phyloP scores from a whole-genome alignment of 2,797 vertebrate genomes.

The Acropternis orthonyx region DNA sequence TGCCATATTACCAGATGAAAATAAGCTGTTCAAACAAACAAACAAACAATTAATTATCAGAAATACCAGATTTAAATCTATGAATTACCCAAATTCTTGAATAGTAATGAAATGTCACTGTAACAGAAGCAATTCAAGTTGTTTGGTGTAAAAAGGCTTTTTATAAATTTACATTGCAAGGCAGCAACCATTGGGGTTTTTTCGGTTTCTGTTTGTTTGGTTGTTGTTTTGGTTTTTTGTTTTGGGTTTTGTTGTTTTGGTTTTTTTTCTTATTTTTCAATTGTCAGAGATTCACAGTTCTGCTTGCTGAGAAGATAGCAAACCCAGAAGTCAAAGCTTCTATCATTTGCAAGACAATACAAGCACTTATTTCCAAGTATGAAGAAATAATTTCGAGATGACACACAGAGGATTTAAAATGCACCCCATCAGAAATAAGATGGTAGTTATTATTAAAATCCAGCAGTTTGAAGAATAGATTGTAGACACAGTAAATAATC shows the following conservation, averaged over 20 bases:
- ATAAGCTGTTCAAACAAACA: neutral
- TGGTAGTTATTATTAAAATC: neutral
- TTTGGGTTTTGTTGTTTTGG: neutral
- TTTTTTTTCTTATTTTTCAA: neutral
- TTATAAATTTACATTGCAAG: neutral
- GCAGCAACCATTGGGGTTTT: rapidly evolving
- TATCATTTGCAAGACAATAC: neutral
- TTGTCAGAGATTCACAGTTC: neutral
- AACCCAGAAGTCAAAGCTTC: neutral
- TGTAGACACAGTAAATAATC: neutral
- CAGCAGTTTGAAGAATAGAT: neutral
- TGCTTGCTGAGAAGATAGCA: neutral
- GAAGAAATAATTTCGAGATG: neutral
- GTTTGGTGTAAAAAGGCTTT: neutral
- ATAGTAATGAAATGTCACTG: neutral
- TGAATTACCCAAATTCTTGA: neutral
- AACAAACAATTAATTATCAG: neutral
- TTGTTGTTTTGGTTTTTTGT: neutral
- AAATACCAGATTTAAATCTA: neutral
- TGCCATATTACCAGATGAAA: neutral
- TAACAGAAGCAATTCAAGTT: neutral
- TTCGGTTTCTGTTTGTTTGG: neutral
- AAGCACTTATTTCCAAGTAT: neutral
- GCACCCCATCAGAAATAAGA: neutral
- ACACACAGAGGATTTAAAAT: neutral